Conservation (phyloP, 2,113 vertebrate species). For the Phocoena phocoena region DNA sequence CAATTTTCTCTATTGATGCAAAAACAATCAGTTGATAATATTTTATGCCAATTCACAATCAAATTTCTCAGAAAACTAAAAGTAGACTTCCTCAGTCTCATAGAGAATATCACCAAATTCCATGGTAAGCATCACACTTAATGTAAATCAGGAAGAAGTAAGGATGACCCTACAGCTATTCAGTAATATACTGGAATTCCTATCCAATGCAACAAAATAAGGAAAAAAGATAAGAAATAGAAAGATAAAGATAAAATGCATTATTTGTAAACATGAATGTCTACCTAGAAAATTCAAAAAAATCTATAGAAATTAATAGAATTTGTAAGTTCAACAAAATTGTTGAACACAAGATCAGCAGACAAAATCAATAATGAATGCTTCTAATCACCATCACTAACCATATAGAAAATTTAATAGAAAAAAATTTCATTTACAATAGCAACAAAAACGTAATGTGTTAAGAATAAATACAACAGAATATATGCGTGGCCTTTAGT, state of each 20-base stretch:
- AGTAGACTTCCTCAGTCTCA: background rate
- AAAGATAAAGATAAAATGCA: background rate
- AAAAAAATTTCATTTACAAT: background rate
- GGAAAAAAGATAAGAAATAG: background rate
- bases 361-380: background rate
- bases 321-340: background rate
- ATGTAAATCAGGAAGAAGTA: background rate
- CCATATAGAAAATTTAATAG: background rate
- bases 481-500: background rate
- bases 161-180: background rate
- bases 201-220: background rate
- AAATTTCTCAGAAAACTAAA: background rate
- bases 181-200: background rate
- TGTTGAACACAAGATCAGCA: background rate
- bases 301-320: background rate
- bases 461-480: background rate
- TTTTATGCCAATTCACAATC: background rate
- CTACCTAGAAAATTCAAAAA: background rate
- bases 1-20: background rate
- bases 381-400: background rate
- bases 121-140: background rate
- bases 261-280: background rate
- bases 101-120: background rate
- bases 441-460: background rate
- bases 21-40: background rate